These are phyloP conservation scores for Pangasius djambal DNA, from an alignment of 2,797 vertebrate genomes.

Conservation along the genomic window DNA sequence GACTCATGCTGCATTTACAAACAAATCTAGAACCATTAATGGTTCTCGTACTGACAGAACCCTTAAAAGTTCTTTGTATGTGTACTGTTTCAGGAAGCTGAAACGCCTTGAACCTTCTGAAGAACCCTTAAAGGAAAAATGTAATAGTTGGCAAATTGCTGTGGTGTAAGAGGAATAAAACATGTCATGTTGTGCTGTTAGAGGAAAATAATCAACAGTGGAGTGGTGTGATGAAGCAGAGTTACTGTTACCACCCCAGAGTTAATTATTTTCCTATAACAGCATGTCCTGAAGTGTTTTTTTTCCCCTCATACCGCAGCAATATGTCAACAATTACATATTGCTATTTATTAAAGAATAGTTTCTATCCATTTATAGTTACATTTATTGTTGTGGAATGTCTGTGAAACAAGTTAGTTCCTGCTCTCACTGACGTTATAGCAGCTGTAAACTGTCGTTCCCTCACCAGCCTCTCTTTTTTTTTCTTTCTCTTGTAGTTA, in stretches of 20 bases:
- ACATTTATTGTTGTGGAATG: not conserved
- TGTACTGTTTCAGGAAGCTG: not conserved
- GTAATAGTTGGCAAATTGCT: not conserved
- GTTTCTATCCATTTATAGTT: not conserved
- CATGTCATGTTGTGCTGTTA: not conserved
- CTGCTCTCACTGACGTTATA: not conserved
- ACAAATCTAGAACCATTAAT: not conserved
- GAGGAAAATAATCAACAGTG: not conserved
- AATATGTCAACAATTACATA: no score
- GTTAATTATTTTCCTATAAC: not conserved
- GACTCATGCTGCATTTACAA: not conserved
- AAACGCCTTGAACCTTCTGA: not conserved
- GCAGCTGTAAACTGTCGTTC: not conserved
- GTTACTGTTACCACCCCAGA: not conserved
- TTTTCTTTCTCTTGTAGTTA: not conserved
- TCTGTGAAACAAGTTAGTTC: not conserved
- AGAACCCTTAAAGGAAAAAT: not conserved
- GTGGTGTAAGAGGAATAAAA: not conserved
- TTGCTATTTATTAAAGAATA: not conserved
- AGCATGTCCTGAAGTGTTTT: not conserved
- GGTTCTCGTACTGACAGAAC: not conserved
- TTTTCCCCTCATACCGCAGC: not conserved
- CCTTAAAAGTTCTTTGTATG: not conserved
- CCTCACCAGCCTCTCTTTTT: not conserved
- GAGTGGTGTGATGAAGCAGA: not conserved